These are phyloP conservation scores for Natator depressus DNA, from an alignment of 2,113 vertebrate species.

Conservation along the genomic window DNA sequence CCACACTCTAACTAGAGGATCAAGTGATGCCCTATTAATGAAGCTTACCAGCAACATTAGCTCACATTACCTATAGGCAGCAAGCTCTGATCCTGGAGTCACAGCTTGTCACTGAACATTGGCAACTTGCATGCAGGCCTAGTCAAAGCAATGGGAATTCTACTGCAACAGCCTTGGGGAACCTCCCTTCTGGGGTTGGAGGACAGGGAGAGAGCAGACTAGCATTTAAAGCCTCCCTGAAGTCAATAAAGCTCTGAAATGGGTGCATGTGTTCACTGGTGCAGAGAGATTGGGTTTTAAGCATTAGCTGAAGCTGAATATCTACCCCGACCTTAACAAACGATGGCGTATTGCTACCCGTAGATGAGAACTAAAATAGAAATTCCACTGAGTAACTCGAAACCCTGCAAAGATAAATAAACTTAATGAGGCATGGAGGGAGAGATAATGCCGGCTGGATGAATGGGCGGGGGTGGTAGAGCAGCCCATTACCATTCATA, in stretches of 20 bases:
- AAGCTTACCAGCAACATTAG: not conserved
- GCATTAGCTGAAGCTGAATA: no score
- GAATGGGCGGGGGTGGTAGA: not conserved
- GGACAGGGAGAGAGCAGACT: not conserved
- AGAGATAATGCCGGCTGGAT: rapidly evolving
- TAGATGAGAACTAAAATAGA: not conserved
- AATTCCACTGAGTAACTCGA: not conserved
- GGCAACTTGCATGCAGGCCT: not conserved
- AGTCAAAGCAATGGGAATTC: not conserved
- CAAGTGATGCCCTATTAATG: not conserved
- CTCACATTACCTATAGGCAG: not conserved
- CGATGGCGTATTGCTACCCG: not conserved
- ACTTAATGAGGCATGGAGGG: not conserved
- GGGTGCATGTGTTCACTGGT: no score
- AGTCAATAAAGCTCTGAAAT: no score
- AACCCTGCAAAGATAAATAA: rapidly evolving
- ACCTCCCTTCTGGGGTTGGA: not conserved
- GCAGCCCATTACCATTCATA: not conserved
- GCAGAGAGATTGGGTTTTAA: no score
- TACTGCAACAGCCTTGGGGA: no score
- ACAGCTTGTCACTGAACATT: no score
- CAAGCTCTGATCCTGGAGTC: no score
- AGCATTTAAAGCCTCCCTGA: not conserved
- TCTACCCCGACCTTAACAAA: not conserved
- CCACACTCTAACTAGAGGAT: not conserved